Evolutionary conservation across 2,888 invertebrate genomes (phyloP).

Genomic region (Ochropleura leucogaster): DNA sequence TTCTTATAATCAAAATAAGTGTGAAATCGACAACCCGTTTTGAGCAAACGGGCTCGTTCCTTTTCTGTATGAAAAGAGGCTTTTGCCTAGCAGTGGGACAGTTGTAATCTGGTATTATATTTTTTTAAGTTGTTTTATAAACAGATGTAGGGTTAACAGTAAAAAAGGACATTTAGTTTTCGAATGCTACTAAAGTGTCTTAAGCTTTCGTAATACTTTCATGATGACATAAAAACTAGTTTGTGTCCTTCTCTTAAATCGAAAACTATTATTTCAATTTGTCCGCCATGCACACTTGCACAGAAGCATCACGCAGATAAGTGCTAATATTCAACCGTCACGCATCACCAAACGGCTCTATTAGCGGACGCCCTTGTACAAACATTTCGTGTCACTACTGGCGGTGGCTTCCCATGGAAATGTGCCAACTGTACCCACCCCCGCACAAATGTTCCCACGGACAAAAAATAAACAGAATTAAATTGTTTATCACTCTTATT

Average conservation of each 20-base stretch:
- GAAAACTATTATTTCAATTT: slow-evolving; percentile 36
- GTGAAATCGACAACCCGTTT: too few relatives aligned
- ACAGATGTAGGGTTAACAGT: neutral
- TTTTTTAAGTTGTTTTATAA: too few relatives aligned
- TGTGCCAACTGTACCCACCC: slow-evolving; percentile 78
- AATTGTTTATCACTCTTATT: too few relatives aligned
- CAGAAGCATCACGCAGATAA: slow-evolving; percentile 55
- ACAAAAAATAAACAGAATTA: slow-evolving; percentile 59
- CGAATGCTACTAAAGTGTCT: too few relatives aligned
- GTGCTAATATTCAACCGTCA: slow-evolving; percentile 74
- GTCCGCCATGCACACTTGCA: slow-evolving; percentile 3
- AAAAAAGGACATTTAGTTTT: neutral
- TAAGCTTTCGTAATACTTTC: too few relatives aligned
- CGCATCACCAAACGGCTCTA: slow-evolving; percentile 80
- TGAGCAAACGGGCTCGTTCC: too few relatives aligned
- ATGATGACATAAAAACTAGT: slow-evolving; percentile 7
- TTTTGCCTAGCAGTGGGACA: too few relatives aligned
- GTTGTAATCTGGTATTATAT: too few relatives aligned
- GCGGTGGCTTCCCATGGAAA: slow-evolving; percentile 81
- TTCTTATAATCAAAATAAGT: too few relatives aligned
- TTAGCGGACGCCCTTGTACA: slow-evolving; percentile 72
- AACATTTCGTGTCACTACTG: slow-evolving; percentile 72
- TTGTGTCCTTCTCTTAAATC: neutral
- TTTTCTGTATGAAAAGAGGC: too few relatives aligned
- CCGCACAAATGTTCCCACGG: slow-evolving; percentile 77